Percentiles rank a stretch among this genome's conserved stretches.
phyloP scores from a whole-genome alignment of 2,113 vertebrate genomes.

The Canis aureus region DNA sequence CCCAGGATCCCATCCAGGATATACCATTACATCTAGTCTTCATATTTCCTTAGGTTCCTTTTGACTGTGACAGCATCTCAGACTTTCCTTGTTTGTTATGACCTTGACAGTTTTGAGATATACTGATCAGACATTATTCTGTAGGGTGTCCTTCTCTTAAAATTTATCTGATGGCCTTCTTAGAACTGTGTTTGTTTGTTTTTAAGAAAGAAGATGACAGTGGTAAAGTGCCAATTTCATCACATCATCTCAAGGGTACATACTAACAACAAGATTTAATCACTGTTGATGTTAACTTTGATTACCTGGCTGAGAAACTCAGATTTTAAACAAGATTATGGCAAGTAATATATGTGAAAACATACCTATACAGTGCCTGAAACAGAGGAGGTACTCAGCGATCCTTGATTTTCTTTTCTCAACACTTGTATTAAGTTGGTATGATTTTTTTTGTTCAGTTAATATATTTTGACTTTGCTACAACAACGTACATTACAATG shows the following conservation, averaged over 20 bases:
- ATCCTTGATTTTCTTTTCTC: not conserved
- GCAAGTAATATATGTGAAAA: not conserved
- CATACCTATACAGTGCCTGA: not conserved
- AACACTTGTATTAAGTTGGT: not conserved
- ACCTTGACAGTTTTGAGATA: not conserved
- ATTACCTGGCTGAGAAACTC: not conserved
- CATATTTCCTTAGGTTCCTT: not conserved
- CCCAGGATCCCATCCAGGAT: not conserved
- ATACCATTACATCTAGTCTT: not conserved
- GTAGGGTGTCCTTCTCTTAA: not conserved
- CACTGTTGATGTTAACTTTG: not conserved
- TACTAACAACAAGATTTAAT: not conserved
- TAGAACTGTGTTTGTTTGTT: not conserved
- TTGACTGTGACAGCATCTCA: not conserved
- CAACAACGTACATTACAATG: not conserved
- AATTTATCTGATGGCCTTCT: conserved; percentile 31
- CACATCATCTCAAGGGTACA: not conserved
- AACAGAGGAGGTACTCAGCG: not conserved
- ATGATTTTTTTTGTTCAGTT: conserved; percentile 34
- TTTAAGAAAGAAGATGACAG: not conserved
- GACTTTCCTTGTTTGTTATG: conserved; percentile 40
- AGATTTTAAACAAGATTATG: conserved; percentile 8
- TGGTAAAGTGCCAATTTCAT: conserved; percentile 26
- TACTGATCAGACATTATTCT: not conserved
- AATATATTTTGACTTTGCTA: conserved; percentile 45